Evolutionary conservation across 2,113 vertebrate species (phyloP), one percentile per base, ranked within the genome.

Genomic region (Oreochromis spilurus): DNA sequence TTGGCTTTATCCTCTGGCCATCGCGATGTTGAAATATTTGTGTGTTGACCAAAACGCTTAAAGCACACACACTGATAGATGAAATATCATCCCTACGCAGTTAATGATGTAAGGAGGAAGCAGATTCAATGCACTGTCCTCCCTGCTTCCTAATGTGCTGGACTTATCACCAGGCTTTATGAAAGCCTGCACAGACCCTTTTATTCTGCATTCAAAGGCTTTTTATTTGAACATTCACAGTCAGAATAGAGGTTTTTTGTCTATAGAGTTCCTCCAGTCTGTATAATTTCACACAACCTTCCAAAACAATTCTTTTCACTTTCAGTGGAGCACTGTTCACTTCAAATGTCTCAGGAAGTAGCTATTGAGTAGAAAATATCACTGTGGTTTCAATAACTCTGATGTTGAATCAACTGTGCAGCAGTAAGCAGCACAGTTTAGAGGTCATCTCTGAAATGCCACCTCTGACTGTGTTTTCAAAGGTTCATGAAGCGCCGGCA

Each of bases 381-480:
- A 87, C 57, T 24, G 62, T 72, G 87, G 85, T 88, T 91, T 89
- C 88, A 92, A 84, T 84, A 81, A 79, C 78, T 83, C 58, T 4
- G 91, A 81, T n/a, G 85, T 85, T 85, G 89, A 92, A 91, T 89
- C 77, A 87, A 88, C 75, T 34, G 87, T 24, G 53, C 26, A 21
- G 82, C 52, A 84, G 86, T 84, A 72, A 83, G 79, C 81, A 43
- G 60, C 31, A 89, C 80, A 55, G 90, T 89, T 90, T 83, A 84
- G 93, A 93, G 93, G 92, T 94, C 91, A 92, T 83, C 79, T 82
- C 78, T 43, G 9, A 93, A 94, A 94, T 89, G 89, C 81, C 90
- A 89, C 90, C 90, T 89, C 84, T 89, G 89, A 92, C 82, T 48
- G 81, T 48, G 89, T 82, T 87, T 62, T 88, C 77, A 85, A 81